Conservation (phyloP, 1,140 invertebrate species). For the Limonius californicus region DNA sequence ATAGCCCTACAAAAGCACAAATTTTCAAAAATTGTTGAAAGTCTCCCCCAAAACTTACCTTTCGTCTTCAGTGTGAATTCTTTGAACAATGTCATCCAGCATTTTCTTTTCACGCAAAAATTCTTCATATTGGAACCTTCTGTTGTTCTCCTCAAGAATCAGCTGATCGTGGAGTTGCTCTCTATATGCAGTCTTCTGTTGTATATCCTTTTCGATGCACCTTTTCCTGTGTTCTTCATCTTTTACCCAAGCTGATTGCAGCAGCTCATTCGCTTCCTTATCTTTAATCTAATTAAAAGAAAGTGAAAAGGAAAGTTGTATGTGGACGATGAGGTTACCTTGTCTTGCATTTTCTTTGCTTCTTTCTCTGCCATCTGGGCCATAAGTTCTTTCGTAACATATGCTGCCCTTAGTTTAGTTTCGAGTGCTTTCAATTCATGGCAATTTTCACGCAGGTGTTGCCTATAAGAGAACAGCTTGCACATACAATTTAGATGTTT, state of each 20-base stretch:
- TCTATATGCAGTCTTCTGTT: conserved; percentile 41
- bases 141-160: conserved; percentile 41
- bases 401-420: conserved; percentile 44
- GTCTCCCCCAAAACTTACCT: no score
- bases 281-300: conserved; percentile 17
- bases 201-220: conserved; percentile 32
- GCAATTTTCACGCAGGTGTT: conserved; percentile 44
- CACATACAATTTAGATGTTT: no score
- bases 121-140: conserved; percentile 44
- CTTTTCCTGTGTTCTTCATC: conserved; percentile 32
- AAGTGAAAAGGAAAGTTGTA: background rate
- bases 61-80: conserved; percentile 46
- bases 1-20: conserved; percentile 26
- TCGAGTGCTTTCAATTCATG: conserved; percentile 46
- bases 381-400: conserved; percentile 44
- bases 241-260: conserved; percentile 28
- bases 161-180: conserved; percentile 47
- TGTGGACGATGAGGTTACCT: no score
- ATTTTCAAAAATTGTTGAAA: background rate
- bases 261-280: conserved; percentile 23
- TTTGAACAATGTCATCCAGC: conserved; percentile 45
- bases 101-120: conserved; percentile 47
- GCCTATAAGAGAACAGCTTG: no score
- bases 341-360: conserved; percentile 34
- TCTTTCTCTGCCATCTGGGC: conserved; percentile 47